Percentiles rank a stretch among this genome's conserved stretches.
phyloP scores from a whole-genome alignment of 30 jellyfish, hydroid and myxozoan genomes.

The Clytia hemisphaerica region DNA sequence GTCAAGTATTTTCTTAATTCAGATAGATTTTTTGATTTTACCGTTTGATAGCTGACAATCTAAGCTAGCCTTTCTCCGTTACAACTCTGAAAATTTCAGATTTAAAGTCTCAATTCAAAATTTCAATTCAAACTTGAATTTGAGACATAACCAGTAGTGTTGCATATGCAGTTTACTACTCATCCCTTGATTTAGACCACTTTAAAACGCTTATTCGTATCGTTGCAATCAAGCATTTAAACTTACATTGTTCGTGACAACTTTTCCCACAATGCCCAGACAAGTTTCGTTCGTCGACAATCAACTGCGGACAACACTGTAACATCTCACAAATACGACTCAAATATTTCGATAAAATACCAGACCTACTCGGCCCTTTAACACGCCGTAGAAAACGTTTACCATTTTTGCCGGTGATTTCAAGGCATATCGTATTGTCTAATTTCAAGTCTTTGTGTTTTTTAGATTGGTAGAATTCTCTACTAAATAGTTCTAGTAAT shows the following conservation, averaged over 20 bases:
- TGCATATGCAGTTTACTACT: no score
- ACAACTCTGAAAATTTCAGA: no score
- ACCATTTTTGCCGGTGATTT: conserved; percentile 93
- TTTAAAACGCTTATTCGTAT: no score
- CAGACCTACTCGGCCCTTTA: conserved; percentile 88
- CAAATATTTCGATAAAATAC: conserved; percentile 55
- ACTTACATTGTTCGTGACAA: conserved; percentile 81
- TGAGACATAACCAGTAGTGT: no score
- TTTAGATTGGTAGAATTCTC: conserved; percentile 92
- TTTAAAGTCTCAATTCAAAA: no score
- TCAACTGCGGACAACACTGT: conserved; percentile 82
- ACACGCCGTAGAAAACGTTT: conserved; percentile 84
- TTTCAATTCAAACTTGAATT: no score
- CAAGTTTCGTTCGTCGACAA: conserved; percentile 80
- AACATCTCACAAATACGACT: conserved; percentile 81
- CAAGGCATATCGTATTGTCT: conserved; percentile 87
- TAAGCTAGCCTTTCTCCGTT: no score
- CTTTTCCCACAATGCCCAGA: conserved; percentile 78
- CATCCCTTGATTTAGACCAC: no score
- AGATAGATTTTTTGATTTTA: no score
- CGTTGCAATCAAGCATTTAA: no score
- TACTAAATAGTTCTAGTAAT: conserved; percentile 85
- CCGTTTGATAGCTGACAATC: no score
- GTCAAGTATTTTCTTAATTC: no score
- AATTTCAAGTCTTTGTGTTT: conserved; percentile 86